These are phyloP conservation scores for Aphidius gifuensis DNA, from an alignment of 1,140 invertebrate species.

Conservation along the genomic window DNA sequence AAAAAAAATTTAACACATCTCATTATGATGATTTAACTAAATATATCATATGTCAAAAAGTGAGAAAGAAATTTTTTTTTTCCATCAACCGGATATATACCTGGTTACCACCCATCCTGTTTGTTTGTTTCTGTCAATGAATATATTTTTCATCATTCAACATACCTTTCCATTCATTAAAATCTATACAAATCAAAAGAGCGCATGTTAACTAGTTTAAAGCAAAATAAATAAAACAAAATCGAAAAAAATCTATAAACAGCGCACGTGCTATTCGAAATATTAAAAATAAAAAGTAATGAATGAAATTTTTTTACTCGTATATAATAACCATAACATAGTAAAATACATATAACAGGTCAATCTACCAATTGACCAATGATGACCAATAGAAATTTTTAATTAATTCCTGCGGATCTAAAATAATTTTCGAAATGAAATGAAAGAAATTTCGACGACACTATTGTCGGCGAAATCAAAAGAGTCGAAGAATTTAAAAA, in stretches of 20 bases:
- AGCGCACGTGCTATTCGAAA: conserved; percentile 42
- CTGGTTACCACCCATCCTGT: conserved; percentile 23
- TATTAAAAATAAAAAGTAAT: conserved; percentile 32
- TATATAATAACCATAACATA: too few species aligned
- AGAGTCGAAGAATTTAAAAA: neutral
- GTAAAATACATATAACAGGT: conserved; percentile 47
- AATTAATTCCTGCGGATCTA: conserved; percentile 27
- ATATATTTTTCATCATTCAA: neutral
- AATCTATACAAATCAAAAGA: conserved; percentile 1
- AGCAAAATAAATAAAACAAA: too few species aligned
- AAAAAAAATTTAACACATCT: neutral
- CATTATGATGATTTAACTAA: neutral
- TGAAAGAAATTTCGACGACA: conserved; percentile 28
- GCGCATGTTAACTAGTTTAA: neutral
- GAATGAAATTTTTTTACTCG: too few species aligned
- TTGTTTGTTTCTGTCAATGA: neutral
- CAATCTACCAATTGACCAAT: conserved; percentile 49
- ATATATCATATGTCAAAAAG: too few species aligned
- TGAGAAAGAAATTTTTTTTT: too few species aligned
- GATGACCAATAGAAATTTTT: conserved; percentile 23
- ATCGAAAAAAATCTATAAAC: neutral
- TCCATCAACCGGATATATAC: conserved; percentile 1
- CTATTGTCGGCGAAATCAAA: neutral
- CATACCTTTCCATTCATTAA: neutral
- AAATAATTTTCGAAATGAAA: conserved; percentile 25